Base-by-base conservation (phyloP, 2,888 invertebrate species). In the Agrochola circellaris region DNA sequence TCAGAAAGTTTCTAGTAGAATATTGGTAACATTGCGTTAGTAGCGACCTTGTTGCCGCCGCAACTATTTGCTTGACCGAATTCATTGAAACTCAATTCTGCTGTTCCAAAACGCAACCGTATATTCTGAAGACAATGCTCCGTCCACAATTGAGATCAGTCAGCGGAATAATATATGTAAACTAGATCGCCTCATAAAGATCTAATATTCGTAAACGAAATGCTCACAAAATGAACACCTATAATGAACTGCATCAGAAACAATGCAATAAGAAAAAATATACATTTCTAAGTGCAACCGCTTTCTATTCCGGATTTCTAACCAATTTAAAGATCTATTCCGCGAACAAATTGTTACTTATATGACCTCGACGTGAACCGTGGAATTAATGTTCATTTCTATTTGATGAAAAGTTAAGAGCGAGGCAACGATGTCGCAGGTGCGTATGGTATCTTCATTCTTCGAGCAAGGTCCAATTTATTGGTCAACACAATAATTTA, bases 11-110 rank as follows among this genome's bases (percentile, higher is more conserved):
- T 89, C 86, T 87, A 88, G 77, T 84, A 69, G 67, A 89, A 77
- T 87, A 88, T 89, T 83, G 87, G 90, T 87, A 90, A 89, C 83
- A 88, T 93, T 93, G 92, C 92, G 89, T 90, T 91, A 91, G 84
- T 79, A 82, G 76, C 89, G 92, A 91, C 93, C 93, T 93, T 93
- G 92, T 83, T 85, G 87, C 90, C 83, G 89, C 89, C 86, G 90
- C 90, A 92, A 91, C 90, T 90, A 90, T 89, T 91, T 91, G 91
- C 91, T 92, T 91, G 91, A 91, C 91, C 92, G 91, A 93, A 92
- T 92, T 91, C 89, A 91, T 90, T 92, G 90, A 92, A 92, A 91
- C 88, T 87, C 79, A 85, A 87, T 87, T 90, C 88, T 87, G 83
- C 83, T 89, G 86, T 89, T 89, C 84, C 83, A 86, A 90, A 91